These are phyloP conservation scores for Vireo griseus DNA, from an alignment of 2,797 vertebrate species.

Conservation along the genomic window DNA sequence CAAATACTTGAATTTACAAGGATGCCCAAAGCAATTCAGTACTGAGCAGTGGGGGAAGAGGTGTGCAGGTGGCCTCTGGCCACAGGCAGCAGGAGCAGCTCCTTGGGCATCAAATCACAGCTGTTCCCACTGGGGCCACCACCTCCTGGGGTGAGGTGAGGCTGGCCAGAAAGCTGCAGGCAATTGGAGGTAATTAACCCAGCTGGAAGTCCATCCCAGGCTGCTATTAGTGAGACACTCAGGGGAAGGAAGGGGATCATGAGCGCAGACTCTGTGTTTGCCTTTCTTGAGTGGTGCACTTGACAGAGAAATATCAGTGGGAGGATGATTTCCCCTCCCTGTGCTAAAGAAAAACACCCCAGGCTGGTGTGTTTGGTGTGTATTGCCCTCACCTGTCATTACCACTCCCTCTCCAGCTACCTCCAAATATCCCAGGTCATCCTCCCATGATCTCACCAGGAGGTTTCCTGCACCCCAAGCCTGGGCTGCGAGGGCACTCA, in stretches of 20 bases:
- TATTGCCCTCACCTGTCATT: background rate
- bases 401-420: background rate
- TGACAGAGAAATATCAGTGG: background rate
- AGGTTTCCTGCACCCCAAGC: background rate
- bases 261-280: background rate
- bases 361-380: no score
- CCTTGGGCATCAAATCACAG: background rate
- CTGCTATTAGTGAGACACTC: background rate
- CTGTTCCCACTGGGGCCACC: background rate
- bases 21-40: background rate
- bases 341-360: background rate
- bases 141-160: background rate
- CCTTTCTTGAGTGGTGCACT: background rate
- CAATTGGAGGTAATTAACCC: background rate
- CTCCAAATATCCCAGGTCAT: background rate
- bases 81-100: background rate
- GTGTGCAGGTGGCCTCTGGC: background rate
- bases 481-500: fast-evolving
- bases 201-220: background rate
- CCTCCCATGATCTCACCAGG: background rate
- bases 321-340: background rate
- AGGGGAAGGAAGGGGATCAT: background rate
- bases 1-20: background rate
- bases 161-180: background rate
- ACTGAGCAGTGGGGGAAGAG: background rate